Base-by-base conservation (phyloP, 2,113 vertebrate species). In the Puntigrus tetrazona region DNA sequence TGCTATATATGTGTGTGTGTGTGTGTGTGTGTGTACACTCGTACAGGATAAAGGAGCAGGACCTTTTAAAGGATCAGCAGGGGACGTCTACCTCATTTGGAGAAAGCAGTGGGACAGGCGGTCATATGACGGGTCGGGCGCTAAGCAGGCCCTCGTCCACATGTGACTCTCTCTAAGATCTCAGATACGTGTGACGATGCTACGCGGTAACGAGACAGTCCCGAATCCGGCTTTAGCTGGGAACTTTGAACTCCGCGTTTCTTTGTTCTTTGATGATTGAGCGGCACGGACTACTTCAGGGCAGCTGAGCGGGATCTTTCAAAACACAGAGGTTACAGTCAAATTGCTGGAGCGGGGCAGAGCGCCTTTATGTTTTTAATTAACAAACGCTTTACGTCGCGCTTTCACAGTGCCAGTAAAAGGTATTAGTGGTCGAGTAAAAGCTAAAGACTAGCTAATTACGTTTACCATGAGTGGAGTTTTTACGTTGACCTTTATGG, bases 161-260 rank as follows among this genome's bases (percentile, higher is more conserved):
- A 89, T 83, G 85, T 78, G 84, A 86, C 84, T 29, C 16, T 9
- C 57, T 63, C 83, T 77, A 11, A 77, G 78, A 81, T 31, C 72
- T 20, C 20, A 41, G 34, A 22, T n/a, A n/a, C 18, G 9, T 63
- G 45, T 74, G 63, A 43, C 22, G 34, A 45, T 20, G 10, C 43
- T 65, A 63, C 80, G 27, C 29, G 7, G 27, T 61, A 82, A 78
- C 38, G 25, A 77, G 41, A 81, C 81, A 52, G 72, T 76, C 72
- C 47, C 45, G 83, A 81, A 75, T 75, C 74, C 81, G 80, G 61
- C 84, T 84, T 79, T 50, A 47, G 74, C 65, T 47, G 52, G 67
- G 55, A 36, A 67, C 76, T 84, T 81, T 84, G 87, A 86, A 77
- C 70, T 85, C 61, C 29, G 43, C 22, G 63, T 41, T 72, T 77